Conservation (phyloP, 2,888 invertebrate species). For the Hecatera dysodea region DNA sequence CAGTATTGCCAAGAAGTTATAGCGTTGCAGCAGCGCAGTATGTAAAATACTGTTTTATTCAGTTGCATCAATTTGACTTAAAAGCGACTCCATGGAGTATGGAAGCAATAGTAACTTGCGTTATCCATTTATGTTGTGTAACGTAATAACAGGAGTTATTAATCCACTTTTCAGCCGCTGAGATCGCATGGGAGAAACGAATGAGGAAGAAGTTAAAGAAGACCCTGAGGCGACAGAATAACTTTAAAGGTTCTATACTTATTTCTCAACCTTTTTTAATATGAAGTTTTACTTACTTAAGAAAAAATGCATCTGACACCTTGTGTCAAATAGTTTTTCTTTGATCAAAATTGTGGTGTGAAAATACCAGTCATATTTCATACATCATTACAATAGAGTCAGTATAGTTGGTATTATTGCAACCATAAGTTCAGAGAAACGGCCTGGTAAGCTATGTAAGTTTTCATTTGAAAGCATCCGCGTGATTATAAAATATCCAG, state of each 20-base stretch:
- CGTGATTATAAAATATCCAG: background rate
- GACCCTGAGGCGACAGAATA: slow-evolving; percentile 76
- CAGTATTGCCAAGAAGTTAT: too few relatives aligned
- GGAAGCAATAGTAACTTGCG: background rate
- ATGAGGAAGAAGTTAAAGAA: slow-evolving; percentile 86
- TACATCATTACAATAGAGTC: background rate
- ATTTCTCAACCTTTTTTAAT: background rate
- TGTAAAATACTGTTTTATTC: too few relatives aligned
- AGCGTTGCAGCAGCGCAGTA: too few relatives aligned
- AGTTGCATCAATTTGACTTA: too few relatives aligned
- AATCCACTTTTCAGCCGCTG: slow-evolving; percentile 78
- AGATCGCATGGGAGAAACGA: slow-evolving; percentile 83
- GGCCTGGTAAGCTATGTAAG: slow-evolving; percentile 23
- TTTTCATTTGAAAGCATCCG: background rate
- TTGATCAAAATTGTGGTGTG: background rate
- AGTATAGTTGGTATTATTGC: background rate
- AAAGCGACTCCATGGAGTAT: too few relatives aligned
- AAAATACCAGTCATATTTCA: background rate
- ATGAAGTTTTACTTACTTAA: background rate
- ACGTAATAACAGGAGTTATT: background rate
- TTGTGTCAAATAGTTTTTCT: slow-evolving; percentile 7
- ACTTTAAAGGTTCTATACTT: slow-evolving; percentile 80
- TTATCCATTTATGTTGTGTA: background rate
- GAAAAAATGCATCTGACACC: slow-evolving; percentile 3
- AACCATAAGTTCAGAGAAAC: slow-evolving; percentile 2